These are phyloP conservation scores for Danaus melanippus DNA, from an alignment of 1,140 invertebrate genomes.

Conservation along the genomic window DNA sequence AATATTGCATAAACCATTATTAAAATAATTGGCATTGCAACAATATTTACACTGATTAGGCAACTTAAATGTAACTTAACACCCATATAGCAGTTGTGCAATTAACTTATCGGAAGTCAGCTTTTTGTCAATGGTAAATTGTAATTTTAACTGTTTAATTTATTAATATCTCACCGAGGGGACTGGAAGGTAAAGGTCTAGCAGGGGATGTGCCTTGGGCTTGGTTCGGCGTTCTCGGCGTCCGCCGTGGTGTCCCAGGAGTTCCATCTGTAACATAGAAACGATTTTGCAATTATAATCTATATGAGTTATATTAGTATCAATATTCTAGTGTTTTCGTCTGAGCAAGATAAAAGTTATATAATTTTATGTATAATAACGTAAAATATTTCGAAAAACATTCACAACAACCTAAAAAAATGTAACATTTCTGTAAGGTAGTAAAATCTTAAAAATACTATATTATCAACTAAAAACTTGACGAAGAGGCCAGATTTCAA, in stretches of 20 bases:
- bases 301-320: too few species aligned
- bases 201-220: slow-evolving; percentile 49
- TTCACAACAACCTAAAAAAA: background rate
- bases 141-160: too few species aligned
- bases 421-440: background rate
- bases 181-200: slow-evolving; percentile 46
- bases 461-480: too few species aligned
- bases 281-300: background rate
- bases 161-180: slow-evolving; percentile 38
- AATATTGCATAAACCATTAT: too few species aligned
- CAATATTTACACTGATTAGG: too few species aligned
- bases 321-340: too few species aligned
- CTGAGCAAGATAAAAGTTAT: slow-evolving; percentile 4
- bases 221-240: slow-evolving; percentile 35
- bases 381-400: background rate
- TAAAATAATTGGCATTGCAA: too few species aligned
- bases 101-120: too few species aligned
- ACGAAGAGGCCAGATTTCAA: too few species aligned
- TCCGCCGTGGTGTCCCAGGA: slow-evolving; percentile 36
- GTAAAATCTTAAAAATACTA: background rate
- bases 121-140: too few species aligned
- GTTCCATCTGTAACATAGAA: slow-evolving; percentile 43
- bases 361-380: background rate
- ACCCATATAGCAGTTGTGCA: too few species aligned
- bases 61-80: too few species aligned